Conservation (phyloP, 1,140 invertebrate genomes). For the Caenorhabditis brenneri region DNA sequence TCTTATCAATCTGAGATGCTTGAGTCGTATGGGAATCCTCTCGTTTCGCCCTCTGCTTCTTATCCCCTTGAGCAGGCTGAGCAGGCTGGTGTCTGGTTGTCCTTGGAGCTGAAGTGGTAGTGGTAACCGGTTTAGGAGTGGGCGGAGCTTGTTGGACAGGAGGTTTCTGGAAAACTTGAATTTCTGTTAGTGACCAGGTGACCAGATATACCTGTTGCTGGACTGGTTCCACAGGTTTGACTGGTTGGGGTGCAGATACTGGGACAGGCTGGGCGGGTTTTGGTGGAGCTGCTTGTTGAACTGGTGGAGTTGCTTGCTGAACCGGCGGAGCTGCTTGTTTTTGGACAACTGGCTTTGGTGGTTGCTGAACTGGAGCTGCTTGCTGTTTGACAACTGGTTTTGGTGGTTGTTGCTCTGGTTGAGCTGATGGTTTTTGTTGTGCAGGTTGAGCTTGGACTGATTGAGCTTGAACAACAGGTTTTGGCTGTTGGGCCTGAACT, state of each 20-base stretch:
- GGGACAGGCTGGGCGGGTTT: no score
- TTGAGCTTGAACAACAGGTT: not conserved
- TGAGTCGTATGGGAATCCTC: not conserved
- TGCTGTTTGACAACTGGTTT: no score
- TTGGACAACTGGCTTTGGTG: not conserved
- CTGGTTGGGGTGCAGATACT: no score
- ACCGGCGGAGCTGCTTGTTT: not conserved
- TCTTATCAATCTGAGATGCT: not conserved
- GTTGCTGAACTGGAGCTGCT: not conserved
- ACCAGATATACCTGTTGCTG: no score
- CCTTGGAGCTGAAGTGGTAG: not conserved
- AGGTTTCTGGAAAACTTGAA: not conserved
- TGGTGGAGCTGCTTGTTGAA: not conserved
- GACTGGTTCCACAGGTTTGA: no score
- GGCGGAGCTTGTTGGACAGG: not conserved
- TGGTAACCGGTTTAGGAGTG: not conserved
- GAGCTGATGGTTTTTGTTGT: not conserved
- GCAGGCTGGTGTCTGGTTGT: not conserved
- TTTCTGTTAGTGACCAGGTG: no score
- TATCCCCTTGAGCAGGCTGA: not conserved
- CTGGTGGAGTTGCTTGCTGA: no score
- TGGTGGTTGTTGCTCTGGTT: no score
- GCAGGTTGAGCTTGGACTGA: not conserved
- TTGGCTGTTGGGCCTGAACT: not conserved
- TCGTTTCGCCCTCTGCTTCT: not conserved